phyloP scores from a whole-genome alignment of 2,888 invertebrate species.

The Andrena bicolor region DNA sequence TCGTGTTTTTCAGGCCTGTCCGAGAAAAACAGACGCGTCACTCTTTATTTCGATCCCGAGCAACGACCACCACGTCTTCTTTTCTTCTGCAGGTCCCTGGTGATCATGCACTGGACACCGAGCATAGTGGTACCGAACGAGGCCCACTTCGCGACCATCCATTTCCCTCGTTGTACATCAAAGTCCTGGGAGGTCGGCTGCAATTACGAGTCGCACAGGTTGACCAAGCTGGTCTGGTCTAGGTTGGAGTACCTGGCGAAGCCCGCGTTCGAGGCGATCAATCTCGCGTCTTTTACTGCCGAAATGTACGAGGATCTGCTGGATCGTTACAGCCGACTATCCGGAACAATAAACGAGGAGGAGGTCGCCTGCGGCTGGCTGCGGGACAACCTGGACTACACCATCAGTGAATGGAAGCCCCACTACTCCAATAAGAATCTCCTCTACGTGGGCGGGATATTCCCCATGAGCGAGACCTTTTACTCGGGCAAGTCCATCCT shows the following conservation, averaged over 20 bases:
- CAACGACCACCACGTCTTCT: neutral
- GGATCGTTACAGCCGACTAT: slow-evolving; percentile 77
- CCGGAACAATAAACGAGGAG: slow-evolving; percentile 72
- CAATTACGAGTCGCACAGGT: slow-evolving; percentile 89
- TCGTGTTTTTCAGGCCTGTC: slow-evolving; percentile 12
- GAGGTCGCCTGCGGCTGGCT: slow-evolving; percentile 90
- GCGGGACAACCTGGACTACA: slow-evolving; percentile 82
- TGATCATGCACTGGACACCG: slow-evolving; percentile 90
- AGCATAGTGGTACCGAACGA: slow-evolving; percentile 87
- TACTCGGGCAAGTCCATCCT: slow-evolving; percentile 88
- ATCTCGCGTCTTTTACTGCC: slow-evolving; percentile 86
- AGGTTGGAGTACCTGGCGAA: slow-evolving; percentile 86
- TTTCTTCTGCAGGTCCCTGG: slow-evolving; percentile 83
- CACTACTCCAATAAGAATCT: slow-evolving; percentile 81
- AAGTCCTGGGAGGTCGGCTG: slow-evolving; percentile 85
- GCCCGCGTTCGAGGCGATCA: slow-evolving; percentile 86
- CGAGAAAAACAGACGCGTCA: slow-evolving; percentile 15
- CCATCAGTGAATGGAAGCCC: slow-evolving; percentile 86
- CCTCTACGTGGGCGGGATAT: slow-evolving; percentile 89
- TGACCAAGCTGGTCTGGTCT: slow-evolving; percentile 89
- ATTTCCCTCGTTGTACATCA: slow-evolving; percentile 88
- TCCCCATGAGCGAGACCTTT: slow-evolving; percentile 88
- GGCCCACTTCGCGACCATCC: slow-evolving; percentile 86
- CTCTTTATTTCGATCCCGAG: slow-evolving; percentile 4
- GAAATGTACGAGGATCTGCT: slow-evolving; percentile 86